phyloP scores from a whole-genome alignment of 2,113 vertebrate species.

The Apaloderma vittatum region DNA sequence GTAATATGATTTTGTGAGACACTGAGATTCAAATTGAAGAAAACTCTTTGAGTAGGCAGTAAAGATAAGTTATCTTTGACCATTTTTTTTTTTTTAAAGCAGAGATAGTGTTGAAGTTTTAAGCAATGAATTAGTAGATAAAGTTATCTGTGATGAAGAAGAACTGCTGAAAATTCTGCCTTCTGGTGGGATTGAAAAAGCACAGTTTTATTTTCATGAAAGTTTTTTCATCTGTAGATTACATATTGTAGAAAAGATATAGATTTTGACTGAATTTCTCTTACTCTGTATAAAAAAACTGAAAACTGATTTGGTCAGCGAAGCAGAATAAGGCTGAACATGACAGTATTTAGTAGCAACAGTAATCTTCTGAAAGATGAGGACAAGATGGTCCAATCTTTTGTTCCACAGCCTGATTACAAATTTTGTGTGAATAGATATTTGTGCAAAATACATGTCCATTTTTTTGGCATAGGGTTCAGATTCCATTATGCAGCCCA shows the following conservation, averaged over 20 bases:
- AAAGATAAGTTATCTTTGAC: neutral
- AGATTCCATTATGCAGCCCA: neutral
- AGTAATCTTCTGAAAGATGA: neutral
- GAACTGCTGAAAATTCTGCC: neutral
- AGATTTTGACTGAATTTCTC: neutral
- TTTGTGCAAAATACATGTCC: neutral
- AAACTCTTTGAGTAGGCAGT: neutral
- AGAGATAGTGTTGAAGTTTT: neutral
- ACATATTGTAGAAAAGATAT: neutral
- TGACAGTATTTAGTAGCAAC: neutral
- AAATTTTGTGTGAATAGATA: neutral
- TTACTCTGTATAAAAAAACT: neutral
- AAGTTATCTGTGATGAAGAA: neutral
- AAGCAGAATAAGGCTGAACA: neutral
- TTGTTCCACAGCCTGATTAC: neutral
- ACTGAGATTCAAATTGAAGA: neutral
- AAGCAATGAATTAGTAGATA: neutral
- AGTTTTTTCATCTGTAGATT: neutral
- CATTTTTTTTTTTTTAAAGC: neutral
- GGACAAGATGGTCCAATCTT: neutral
- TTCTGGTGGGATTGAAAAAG: neutral
- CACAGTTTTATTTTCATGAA: neutral
- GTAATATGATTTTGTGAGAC: neutral
- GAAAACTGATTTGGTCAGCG: neutral
- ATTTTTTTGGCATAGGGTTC: neutral